Evolutionary conservation across 1,140 invertebrate species (phyloP), one percentile per base, ranked within the genome.

Genomic region (Drosophila asahinai): DNA sequence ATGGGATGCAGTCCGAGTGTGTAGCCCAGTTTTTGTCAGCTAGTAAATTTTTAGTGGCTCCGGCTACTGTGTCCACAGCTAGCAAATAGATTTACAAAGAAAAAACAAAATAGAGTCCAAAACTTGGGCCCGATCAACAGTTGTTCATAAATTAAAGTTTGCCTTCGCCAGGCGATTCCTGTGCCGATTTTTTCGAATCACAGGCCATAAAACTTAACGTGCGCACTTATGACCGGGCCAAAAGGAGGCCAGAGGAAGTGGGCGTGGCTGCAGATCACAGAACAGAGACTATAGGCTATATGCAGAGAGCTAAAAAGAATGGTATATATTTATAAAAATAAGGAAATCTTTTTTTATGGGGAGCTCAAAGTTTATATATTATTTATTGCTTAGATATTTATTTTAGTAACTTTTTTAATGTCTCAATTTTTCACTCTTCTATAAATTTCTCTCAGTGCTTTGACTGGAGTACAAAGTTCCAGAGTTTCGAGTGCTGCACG

Each of bases 161-260:
- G 43, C 61, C 63, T 62, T 66, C 48, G 36, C 38, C 7, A 25
- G 33, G 68, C 72, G 45, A 52, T 62, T 25, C 55, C 47, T 78
- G 67, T 77, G 65, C 45, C 64, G 80, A 83, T 83, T 77, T 83
- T 77, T 48, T 68, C 55, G 73, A 65, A 87, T 81, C 70, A 84
- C 49, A 49, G 78, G 81, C 78, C 52, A 90, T 89, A 89, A 89
- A 90, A 84, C 54, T 90, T 86, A 90, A 81, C 83, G 81, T 73
- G 81, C 75, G 62, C 80, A 80, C 84, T 87, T 89, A 78, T 87
- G 83, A 65, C 62, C 51, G 52, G 52, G 49, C 65, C 48, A 49
- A 33, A 45, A 77, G 75, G 40, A 45, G 42, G 62, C 36, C 30
- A 42, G 14, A 38, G 47, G 45, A 55, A 52, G 72, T 45, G 42